Percentiles rank a stretch among this genome's conserved stretches.
Evolutionary conservation across 2,797 vertebrate genomes (phyloP).

Genomic region (Gallinago nigripennis): DNA sequence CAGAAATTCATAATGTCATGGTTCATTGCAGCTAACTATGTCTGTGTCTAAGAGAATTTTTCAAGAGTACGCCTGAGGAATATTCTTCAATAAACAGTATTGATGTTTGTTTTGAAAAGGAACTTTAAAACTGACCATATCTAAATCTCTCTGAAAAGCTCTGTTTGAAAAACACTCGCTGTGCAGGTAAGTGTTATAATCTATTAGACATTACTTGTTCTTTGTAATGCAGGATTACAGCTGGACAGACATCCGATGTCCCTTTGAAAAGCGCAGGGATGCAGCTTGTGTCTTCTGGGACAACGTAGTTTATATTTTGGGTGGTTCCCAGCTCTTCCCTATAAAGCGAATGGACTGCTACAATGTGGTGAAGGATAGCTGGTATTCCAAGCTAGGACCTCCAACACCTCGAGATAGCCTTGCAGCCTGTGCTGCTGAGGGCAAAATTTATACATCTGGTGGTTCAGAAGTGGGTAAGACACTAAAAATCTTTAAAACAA

Average conservation of each 20-base stretch:
- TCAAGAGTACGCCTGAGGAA: slow-evolving; percentile 62
- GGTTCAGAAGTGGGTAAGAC: slow-evolving; percentile 96
- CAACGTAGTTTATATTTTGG: slow-evolving; percentile 98
- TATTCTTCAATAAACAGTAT: slow-evolving; percentile 62
- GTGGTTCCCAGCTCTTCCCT: slow-evolving; percentile 96
- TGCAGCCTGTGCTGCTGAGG: slow-evolving; percentile 93
- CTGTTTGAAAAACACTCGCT: slow-evolving; percentile 62
- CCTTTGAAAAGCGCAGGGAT: slow-evolving; percentile 97
- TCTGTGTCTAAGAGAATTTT: slow-evolving; percentile 63
- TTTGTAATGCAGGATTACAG: slow-evolving; percentile 87
- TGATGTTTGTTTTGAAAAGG: slow-evolving; percentile 69
- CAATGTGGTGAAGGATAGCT: slow-evolving; percentile 98
- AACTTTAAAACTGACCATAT: slow-evolving; percentile 59
- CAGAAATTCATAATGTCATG: slow-evolving; percentile 47
- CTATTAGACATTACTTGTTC: slow-evolving; percentile 63
- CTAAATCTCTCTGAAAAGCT: slow-evolving; percentile 67
- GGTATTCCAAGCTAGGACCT: slow-evolving; percentile 97
- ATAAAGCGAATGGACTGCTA: slow-evolving; percentile 99
- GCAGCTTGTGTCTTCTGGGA: slow-evolving; percentile 97
- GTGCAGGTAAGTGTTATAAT: slow-evolving; percentile 63
- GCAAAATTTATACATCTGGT: slow-evolving; percentile 97
- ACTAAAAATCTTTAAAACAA: slow-evolving; percentile 70
- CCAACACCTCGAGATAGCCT: slow-evolving; percentile 96
- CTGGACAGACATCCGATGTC: slow-evolving; percentile 97
- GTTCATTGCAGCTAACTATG: slow-evolving; percentile 58